Percentiles rank a stretch among this genome's conserved stretches.
These are phyloP conservation scores for Spondyliosoma cantharus DNA, from an alignment of 2,797 vertebrate species.

Conservation along the genomic window DNA sequence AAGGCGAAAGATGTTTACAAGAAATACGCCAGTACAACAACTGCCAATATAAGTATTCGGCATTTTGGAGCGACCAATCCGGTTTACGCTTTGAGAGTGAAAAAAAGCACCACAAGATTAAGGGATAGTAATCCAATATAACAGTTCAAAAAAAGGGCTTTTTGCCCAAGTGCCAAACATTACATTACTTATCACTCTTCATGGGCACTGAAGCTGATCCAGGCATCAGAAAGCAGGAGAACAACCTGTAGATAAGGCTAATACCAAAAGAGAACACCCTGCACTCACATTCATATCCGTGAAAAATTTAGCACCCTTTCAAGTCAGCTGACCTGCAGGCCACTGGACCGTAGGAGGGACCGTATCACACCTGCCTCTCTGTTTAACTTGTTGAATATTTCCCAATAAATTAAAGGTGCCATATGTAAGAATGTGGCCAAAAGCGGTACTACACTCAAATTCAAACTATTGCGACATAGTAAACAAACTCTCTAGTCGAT, in stretches of 20 bases:
- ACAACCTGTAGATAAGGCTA: neutral
- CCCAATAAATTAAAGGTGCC: neutral
- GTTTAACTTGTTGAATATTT: neutral
- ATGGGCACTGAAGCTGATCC: neutral
- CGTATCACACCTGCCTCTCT: neutral
- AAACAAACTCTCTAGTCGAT: too few relatives aligned
- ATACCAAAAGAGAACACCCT: neutral
- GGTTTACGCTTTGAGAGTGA: neutral
- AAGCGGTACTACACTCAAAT: too few relatives aligned
- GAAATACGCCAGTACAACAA: neutral
- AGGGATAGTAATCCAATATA: neutral
- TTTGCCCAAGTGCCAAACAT: conserved; percentile 2
- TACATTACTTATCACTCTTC: neutral
- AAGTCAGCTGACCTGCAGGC: neutral
- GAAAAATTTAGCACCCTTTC: neutral
- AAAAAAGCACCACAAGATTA: neutral
- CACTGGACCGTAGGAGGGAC: neutral
- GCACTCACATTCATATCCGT: neutral
- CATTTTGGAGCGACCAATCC: neutral
- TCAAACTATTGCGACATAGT: too few relatives aligned
- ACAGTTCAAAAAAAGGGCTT: neutral
- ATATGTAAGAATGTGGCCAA: too few relatives aligned
- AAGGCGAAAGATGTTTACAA: neutral
- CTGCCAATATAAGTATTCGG: neutral
- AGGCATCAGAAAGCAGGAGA: neutral